phyloP scores from a whole-genome alignment of 1,140 invertebrate species.

The Drosophila gunungcola region DNA sequence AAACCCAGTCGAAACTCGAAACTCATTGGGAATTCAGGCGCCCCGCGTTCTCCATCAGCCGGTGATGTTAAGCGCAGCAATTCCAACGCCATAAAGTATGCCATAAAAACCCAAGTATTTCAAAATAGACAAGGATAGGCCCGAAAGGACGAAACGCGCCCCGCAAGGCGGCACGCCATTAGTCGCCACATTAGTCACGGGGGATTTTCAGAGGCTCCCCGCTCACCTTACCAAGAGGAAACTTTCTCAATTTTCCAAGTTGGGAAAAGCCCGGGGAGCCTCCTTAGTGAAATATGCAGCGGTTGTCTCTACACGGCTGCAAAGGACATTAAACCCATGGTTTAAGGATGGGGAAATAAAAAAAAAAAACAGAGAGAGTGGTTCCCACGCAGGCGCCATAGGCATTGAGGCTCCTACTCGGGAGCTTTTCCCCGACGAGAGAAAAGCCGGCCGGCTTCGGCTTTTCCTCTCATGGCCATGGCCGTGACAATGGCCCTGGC shows the following conservation, averaged over 20 bases:
- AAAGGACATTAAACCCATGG: slow-evolving; percentile 81
- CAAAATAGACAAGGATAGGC: slow-evolving; percentile 59
- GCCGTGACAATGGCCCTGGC: slow-evolving; percentile 78
- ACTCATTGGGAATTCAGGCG: slow-evolving; percentile 54
- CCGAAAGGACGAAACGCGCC: slow-evolving; percentile 27
- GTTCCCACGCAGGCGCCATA: slow-evolving; percentile 48
- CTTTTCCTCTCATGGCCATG: slow-evolving; percentile 66
- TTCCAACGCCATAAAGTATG: slow-evolving; percentile 80
- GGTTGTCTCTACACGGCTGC: slow-evolving; percentile 68
- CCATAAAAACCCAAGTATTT: slow-evolving; percentile 72
- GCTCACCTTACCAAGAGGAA: slow-evolving; percentile 13
- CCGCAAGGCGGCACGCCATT: slow-evolving; percentile 66
- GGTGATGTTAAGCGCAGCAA: slow-evolving; percentile 65
- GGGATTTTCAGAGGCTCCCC: slow-evolving; percentile 47
- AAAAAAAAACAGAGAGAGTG: slow-evolving; percentile 1
- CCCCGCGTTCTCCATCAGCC: slow-evolving; percentile 13
- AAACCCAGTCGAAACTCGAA: slow-evolving; percentile 36
- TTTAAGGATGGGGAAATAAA: background rate
- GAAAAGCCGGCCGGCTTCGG: slow-evolving; percentile 50
- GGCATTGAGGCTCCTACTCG: slow-evolving; percentile 37
- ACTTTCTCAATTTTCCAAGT: slow-evolving; percentile 67
- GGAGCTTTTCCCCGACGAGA: slow-evolving; percentile 52
- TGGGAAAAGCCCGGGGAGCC: slow-evolving; percentile 16
- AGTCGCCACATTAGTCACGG: slow-evolving; percentile 74
- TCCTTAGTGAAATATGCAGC: slow-evolving; percentile 56